Conservation (phyloP, 2,113 vertebrate genomes). For the Colistium nudipinnis region DNA sequence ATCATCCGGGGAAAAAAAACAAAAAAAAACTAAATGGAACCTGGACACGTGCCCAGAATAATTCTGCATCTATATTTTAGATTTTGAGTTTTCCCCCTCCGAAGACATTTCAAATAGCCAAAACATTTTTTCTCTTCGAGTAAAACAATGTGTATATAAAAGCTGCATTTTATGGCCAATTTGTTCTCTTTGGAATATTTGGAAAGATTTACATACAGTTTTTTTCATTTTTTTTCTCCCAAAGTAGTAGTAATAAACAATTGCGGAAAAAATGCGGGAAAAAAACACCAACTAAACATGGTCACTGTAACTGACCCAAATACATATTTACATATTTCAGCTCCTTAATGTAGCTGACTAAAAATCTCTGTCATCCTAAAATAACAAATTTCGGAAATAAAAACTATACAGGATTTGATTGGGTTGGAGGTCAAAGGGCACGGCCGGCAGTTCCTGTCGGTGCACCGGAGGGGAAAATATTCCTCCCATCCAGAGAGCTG, state of each 20-base stretch:
- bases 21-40: conserved; percentile 34
- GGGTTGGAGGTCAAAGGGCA: conserved; percentile 69
- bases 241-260: conserved; percentile 84
- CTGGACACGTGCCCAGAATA: conserved; percentile 47
- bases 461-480: conserved; percentile 59
- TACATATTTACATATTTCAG: conserved; percentile 90
- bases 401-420: conserved; percentile 79
- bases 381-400: conserved; percentile 83
- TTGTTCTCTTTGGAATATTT: conserved; percentile 83
- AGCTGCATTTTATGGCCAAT: conserved; percentile 73
- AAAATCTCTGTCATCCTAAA: conserved; percentile 83
- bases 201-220: conserved; percentile 80
- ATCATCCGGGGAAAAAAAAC: conserved; percentile 39
- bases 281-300: conserved; percentile 86
- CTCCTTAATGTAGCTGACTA: conserved; percentile 82
- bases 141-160: conserved; percentile 67
- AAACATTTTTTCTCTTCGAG: conserved; percentile 40
- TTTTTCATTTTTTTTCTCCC: conserved; percentile 49
- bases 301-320: conserved; percentile 93
- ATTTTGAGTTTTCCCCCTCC: no score
- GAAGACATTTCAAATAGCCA: conserved; percentile 54
- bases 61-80: conserved; percentile 56
- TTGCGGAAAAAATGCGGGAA: conserved; percentile 82
- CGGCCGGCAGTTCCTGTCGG: conserved; percentile 63
- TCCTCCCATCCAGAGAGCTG: conserved; percentile 69